These are phyloP conservation scores for Corapipo altera DNA, from an alignment of 2,113 vertebrate genomes.

Conservation along the genomic window DNA sequence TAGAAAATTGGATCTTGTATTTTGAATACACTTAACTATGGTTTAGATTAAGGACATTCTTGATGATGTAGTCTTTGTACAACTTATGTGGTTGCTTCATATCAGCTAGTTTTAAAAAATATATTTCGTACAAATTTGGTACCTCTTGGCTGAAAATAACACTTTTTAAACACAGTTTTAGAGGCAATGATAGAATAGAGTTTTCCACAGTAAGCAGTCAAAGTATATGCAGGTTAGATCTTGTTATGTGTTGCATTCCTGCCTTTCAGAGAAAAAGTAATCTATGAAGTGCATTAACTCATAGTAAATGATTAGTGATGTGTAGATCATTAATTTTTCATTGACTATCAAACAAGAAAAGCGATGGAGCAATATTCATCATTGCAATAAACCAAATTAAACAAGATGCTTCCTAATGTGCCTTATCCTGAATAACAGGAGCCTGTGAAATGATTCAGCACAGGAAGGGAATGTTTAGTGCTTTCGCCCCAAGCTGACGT, in stretches of 20 bases:
- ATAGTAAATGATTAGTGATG: neutral
- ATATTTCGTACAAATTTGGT: neutral
- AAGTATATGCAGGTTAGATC: neutral
- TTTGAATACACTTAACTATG: neutral
- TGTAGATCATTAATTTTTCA: neutral
- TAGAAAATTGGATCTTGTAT: neutral
- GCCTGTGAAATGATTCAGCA: neutral
- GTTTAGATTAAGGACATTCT: neutral
- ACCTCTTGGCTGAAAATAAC: neutral
- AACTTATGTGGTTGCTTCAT: neutral
- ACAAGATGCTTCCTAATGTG: neutral
- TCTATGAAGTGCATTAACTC: rapidly evolving
- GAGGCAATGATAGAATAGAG: neutral
- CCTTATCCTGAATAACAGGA: neutral
- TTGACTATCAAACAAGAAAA: neutral
- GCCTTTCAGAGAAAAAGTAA: neutral
- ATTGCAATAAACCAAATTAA: conserved; percentile 4
- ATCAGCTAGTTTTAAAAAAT: neutral
- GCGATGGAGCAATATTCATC: neutral
- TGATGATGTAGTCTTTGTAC: neutral
- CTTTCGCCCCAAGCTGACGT: neutral
- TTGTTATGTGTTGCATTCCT: neutral
- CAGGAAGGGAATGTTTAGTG: neutral
- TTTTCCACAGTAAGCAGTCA: neutral
- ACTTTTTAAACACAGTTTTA: neutral